Evolutionary conservation across 2,888 invertebrate species (phyloP), one percentile per base, ranked within the genome.

Genomic region (Timema cristinae): DNA sequence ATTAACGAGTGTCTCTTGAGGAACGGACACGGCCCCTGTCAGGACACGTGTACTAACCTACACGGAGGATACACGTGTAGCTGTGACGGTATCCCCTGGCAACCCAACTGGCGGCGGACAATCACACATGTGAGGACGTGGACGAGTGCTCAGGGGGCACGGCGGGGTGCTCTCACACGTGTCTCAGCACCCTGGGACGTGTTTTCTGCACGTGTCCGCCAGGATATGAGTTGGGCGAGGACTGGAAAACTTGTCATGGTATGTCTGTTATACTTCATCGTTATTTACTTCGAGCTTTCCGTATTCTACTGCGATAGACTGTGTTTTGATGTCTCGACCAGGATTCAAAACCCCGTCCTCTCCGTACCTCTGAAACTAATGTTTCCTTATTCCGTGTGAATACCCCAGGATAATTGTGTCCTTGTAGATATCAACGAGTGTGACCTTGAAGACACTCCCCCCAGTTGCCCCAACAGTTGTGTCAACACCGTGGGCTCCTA

Each of bases 21-120:
- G 77, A 88, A 88, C 79, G 89, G 88, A 49, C 85, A 84, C 77
- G 89, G 88, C 7, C 88, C 88, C n/a, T 90, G 89, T 78, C 87
- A 89, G 79, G 88, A 88, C 77, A 82, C 82, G 56, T 90, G 89
- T 79, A 79, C 80, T 74, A 89, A 89, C 79, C 83, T 83, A 54
- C 82, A 84, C 77, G 88, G 88, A 52, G 83, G 85, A 74, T 89
- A 87, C 81, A 80, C 81, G 74, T 89, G 89, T 79, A 83, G 84
- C 71, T 89, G 89, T 78, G 81, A 82, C 71, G 81, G 83, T 75
- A 81, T 87, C 52, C 84, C 84, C 85, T n/a, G 89, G 89, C 72
- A 88, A 88, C 88, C 72, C 82, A 82, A 77, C 72, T 82, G 50
- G 79, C 81, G 50, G 70, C 77, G 0, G 81, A 83, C 72, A 79